Base-by-base conservation (phyloP, 2,113 vertebrate species). In the Carettochelys insculpta region DNA sequence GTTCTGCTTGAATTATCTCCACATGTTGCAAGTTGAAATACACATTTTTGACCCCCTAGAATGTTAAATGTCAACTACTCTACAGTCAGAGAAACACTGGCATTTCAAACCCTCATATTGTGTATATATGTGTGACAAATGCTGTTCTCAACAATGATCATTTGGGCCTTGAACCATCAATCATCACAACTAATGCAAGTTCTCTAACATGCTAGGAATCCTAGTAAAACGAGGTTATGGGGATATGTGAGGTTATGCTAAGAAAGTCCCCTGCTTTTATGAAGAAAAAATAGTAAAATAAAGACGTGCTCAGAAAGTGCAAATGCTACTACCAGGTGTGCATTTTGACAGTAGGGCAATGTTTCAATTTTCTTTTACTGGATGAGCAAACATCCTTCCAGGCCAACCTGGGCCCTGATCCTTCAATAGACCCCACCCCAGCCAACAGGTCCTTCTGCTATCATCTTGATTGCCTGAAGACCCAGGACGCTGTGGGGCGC, bases 31-130 rank as follows among this genome's bases (percentile, higher is more conserved):
- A 52, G 75, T 92, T 91, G 93, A 68, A 1, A 84, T 83, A 47
- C 87, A 92, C 90, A 80, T n/a, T 83, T 91, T 92, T 75, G 80
- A 90, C 90, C 92, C 86, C 22, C 80, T 16, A 61, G 83, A 54
- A 87, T 87, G 77, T 43, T 34, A 87, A 91, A 85, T 89, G 68
- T 52, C 79, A 61, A 82, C 71, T 3, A 24, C 34, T 82, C 61
- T 68, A 38, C 38, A 17, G n/a, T 68, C n/a, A 78, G 87, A 91
- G 92, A 83, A 82, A 25, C 27, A 38, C 14, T 85, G 84, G 58
- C 82, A 38, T 84, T 87, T 80, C 82, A 86, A 45, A 45, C 51
- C 50, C 82, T 90, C 80, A 80, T 95, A 12, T 83, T 85, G 90
- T 38, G 81, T 53, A 38, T 25, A 38, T 25, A 29, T 45, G 24